Evolutionary conservation across 2,113 vertebrate species (phyloP), one percentile per base, ranked within the genome.

Genomic region (Cervus canadensis): DNA sequence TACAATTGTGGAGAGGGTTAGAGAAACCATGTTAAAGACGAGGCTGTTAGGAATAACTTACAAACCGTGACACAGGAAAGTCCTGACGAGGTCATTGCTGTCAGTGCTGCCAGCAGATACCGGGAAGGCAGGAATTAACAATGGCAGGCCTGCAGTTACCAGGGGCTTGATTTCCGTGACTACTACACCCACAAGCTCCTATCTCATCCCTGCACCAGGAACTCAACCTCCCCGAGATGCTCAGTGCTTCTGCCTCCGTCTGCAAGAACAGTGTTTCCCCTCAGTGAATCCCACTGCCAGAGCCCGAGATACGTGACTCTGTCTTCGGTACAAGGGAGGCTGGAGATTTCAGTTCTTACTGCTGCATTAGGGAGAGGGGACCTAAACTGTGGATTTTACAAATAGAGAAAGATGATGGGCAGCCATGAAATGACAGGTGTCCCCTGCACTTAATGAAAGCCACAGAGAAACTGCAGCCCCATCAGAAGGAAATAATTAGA

Each of bases 131-230:
- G 50, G 64, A 62, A 45, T 30, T 11, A 25, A 3, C 4, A 28
- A 5, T 0, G 14, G 86, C 76, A 19, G 16, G 13, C 48, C 56
- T 52, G 7, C 2, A 3, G 17, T 15, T 43, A 21, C 17, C 62
- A 26, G 85, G 43, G 57, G 11, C 60, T 11, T 16, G 28, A 28
- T 19, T 56, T 26, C 64, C 0, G 2, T 10, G 67, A 28, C 45
- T 3, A 8, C 17, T 2, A 1, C 4, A 2, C 33, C 85, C 36
- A 2, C 26, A 6, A n/a, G 21, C n/a, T 11, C 17, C 43, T 6
- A 0, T 3, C 14, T 36, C 9, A 11, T 13, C 3, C 57, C 82
- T 45, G 33, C 16, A 14, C 1, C 48, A 14, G 79, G 4, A n/a
- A 48, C 12, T 54, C 87, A 9, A 2, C 25, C 28, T 17, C 4